Percentiles rank a stretch among this genome's conserved stretches.
These are phyloP conservation scores for Phainopepla nitens DNA, from an alignment of 2,113 vertebrate species.

Conservation along the genomic window DNA sequence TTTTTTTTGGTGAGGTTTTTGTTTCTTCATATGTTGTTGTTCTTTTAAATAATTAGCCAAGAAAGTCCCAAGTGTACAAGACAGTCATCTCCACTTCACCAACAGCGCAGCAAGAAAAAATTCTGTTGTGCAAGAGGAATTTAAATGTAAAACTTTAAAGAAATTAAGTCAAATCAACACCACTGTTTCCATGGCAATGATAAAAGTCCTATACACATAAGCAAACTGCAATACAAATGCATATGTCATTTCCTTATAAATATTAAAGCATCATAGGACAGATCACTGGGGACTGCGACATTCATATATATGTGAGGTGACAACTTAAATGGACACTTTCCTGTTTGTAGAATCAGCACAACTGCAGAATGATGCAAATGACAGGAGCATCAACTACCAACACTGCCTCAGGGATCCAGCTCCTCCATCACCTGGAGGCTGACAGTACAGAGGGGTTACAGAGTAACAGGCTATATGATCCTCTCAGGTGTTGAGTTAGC, in stretches of 20 bases:
- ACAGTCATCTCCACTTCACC: neutral
- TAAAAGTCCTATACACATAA: neutral
- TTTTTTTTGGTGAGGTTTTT: neutral
- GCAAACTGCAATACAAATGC: neutral
- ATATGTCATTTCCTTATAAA: neutral
- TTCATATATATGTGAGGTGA: accelerated
- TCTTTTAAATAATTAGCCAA: neutral
- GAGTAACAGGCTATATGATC: neutral
- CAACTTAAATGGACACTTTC: neutral
- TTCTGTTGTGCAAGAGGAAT: neutral
- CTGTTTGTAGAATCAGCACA: neutral
- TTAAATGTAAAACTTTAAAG: neutral
- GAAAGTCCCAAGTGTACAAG: neutral
- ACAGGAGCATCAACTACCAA: neutral
- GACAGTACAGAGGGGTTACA: neutral
- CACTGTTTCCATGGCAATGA: neutral
- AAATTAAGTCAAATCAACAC: neutral
- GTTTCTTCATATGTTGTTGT: neutral
- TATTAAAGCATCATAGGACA: neutral
- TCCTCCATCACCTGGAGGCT: neutral
- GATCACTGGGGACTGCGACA: neutral
- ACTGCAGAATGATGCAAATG: neutral
- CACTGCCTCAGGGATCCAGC: neutral
- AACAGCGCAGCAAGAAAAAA: neutral
- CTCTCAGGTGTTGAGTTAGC: neutral